Conservation (phyloP, 2,888 invertebrate species). For the Apotomis turbidana region DNA sequence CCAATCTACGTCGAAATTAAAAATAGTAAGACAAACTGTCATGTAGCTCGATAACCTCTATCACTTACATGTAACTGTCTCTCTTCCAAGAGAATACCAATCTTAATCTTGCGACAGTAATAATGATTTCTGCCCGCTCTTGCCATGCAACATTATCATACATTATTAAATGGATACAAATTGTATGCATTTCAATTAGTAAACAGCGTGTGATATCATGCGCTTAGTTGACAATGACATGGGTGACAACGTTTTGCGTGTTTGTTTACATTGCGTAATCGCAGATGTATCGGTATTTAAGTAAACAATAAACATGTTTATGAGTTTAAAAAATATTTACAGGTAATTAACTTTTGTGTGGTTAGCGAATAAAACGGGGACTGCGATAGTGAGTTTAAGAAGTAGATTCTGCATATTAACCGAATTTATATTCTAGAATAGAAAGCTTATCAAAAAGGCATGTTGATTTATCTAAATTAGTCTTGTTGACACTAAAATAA, state of each 20-base stretch:
- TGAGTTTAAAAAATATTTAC: neutral
- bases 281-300: conserved; percentile 4
- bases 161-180: conserved; percentile 34
- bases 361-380: neutral
- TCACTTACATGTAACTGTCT: conserved; percentile 18
- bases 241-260: conserved; percentile 1
- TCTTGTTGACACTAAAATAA: neutral
- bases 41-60: conserved; percentile 33
- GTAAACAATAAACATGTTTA: too few species aligned
- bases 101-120: neutral
- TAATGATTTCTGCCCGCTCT: neutral
- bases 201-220: conserved; percentile 28
- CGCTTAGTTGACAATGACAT: conserved; percentile 30
- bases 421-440: too few species aligned
- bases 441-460: neutral
- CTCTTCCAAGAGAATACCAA: neutral
- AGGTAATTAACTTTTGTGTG: neutral
- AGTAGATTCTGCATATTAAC: too few species aligned
- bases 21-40: conserved; percentile 36
- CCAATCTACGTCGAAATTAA: conserved; percentile 17
- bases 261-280: conserved; percentile 13
- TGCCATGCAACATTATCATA: conserved; percentile 4
- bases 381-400: too few species aligned
- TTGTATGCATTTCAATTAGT: conserved; percentile 32
- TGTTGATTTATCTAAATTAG: neutral